These are phyloP conservation scores for Deroptyus accipitrinus DNA, from an alignment of 2,113 vertebrate species.

Conservation along the genomic window DNA sequence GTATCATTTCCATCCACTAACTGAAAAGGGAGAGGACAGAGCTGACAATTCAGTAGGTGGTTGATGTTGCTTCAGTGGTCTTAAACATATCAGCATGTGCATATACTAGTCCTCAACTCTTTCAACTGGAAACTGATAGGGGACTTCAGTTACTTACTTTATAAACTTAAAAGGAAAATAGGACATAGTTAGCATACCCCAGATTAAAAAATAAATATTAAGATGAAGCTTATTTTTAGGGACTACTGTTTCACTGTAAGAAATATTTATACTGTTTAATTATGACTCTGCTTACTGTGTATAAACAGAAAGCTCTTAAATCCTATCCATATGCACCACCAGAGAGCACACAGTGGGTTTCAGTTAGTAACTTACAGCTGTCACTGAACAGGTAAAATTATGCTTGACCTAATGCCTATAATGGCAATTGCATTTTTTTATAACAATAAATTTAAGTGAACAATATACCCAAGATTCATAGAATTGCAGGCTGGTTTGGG, in stretches of 20 bases:
- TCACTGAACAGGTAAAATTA: not conserved
- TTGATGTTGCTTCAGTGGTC: not conserved
- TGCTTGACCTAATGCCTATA: not conserved
- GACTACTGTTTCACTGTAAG: not conserved
- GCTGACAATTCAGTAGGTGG: not conserved
- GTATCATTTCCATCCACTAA: not conserved
- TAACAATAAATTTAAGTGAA: not conserved
- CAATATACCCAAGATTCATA: not conserved
- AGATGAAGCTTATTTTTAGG: not conserved
- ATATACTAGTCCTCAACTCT: not conserved
- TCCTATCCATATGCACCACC: not conserved
- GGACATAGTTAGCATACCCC: too few species aligned
- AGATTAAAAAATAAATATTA: not conserved
- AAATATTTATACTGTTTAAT: not conserved
- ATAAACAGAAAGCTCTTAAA: not conserved
- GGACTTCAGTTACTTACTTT: not conserved
- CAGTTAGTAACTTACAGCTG: not conserved
- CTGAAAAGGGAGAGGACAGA: not conserved
- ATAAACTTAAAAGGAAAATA: not conserved
- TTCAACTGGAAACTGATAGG: not conserved
- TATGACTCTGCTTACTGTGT: not conserved
- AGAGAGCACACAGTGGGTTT: not conserved
- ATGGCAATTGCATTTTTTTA: not conserved
- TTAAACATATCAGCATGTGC: not conserved
- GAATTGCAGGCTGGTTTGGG: not conserved